Conservation (phyloP, 2,888 invertebrate species). For the Pocota personata region DNA sequence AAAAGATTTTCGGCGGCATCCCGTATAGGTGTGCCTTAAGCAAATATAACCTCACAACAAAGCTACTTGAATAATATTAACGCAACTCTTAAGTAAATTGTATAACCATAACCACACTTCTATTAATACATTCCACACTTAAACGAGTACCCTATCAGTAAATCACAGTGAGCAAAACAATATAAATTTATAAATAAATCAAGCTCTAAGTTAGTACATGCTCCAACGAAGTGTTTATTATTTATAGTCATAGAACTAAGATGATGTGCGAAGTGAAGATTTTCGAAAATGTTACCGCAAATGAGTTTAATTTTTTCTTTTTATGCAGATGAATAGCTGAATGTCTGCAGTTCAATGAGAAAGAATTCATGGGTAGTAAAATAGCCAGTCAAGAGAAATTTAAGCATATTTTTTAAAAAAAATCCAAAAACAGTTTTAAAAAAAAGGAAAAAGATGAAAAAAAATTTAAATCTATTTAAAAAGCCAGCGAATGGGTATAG, state of each 20-base stretch:
- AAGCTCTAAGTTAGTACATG: constrained; percentile 60
- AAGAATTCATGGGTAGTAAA: constrained; percentile 34
- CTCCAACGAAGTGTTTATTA: constrained; percentile 57
- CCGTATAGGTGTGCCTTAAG: no score
- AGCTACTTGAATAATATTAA: background rate
- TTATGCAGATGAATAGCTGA: constrained; percentile 56
- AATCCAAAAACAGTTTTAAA: constrained; percentile 16
- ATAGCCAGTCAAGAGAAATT: constrained; percentile 48
- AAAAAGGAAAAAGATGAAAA: constrained; percentile 21
- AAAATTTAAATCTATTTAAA: constrained; percentile 39
- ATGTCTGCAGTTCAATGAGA: constrained; percentile 57
- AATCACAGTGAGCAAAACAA: constrained; percentile 56
- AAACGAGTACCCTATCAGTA: constrained; percentile 44
- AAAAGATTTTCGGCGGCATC: no score
- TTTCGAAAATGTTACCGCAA: constrained; percentile 41
- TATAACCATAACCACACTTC: background rate
- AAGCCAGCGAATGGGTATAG: constrained; percentile 68
- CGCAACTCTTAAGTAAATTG: constrained; percentile 3
- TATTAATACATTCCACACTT: constrained; percentile 40
- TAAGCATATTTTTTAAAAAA: constrained; percentile 38
- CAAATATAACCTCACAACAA: background rate
- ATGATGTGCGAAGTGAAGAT: constrained; percentile 58
- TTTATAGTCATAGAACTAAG: constrained; percentile 23
- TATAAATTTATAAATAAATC: constrained; percentile 40
- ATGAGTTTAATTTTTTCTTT: constrained; percentile 20